Percentiles rank a stretch among this genome's conserved stretches.
Conservation (phyloP, 2,113 vertebrate species). For the Myiopsitta monachus region DNA sequence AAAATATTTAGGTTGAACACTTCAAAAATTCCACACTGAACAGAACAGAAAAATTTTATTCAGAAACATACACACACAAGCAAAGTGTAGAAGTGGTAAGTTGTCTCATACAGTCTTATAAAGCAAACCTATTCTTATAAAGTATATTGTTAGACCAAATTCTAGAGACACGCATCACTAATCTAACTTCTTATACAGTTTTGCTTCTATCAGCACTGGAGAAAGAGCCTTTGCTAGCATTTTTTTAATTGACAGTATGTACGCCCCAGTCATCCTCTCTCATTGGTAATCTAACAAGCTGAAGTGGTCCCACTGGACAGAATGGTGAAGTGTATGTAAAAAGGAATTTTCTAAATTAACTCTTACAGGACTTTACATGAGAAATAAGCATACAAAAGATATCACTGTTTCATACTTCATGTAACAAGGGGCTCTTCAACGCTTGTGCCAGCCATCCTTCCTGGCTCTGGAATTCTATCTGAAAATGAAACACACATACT, state of each 20-base stretch:
- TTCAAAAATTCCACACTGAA: background rate
- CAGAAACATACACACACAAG: background rate
- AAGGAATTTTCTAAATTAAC: background rate
- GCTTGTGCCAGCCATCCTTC: background rate
- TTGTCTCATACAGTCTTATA: background rate
- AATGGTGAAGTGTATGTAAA: background rate
- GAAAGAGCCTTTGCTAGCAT: background rate
- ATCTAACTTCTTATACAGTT: background rate
- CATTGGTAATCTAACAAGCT: background rate
- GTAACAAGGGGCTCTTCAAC: constrained; percentile 18
- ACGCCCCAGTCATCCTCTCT: background rate
- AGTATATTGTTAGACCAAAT: background rate
- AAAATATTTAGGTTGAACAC: background rate
- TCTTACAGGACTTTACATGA: background rate
- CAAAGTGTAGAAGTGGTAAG: background rate
- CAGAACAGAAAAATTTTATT: constrained; percentile 43
- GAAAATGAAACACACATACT: constrained; percentile 27
- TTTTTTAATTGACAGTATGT: background rate
- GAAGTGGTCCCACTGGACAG: background rate
- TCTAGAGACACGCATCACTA: background rate
- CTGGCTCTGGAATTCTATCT: constrained; percentile 52
- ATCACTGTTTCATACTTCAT: constrained; percentile 55
- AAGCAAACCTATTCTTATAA: background rate
- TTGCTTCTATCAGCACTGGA: background rate
- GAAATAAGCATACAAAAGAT: background rate